These are phyloP conservation scores for Protobothrops flavoviridis DNA, from an alignment of 2,113 vertebrate species.

Conservation along the genomic window DNA sequence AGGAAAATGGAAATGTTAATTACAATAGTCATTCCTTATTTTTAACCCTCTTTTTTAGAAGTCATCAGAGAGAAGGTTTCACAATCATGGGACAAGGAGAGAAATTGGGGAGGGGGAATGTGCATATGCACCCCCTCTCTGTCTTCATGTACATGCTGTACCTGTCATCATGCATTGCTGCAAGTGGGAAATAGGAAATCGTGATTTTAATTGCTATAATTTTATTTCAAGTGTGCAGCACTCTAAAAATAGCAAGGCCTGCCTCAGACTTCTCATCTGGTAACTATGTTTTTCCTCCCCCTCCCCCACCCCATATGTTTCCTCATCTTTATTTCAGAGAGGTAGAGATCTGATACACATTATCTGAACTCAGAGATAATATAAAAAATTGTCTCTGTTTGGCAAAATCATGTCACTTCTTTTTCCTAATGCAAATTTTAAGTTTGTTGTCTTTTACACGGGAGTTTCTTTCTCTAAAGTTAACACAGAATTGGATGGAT, in stretches of 20 bases:
- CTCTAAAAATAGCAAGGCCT: conserved; percentile 5
- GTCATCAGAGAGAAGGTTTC: neutral
- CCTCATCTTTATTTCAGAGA: neutral
- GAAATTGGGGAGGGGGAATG: neutral
- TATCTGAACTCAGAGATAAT: neutral
- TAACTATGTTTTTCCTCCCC: neutral
- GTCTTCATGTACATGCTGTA: neutral
- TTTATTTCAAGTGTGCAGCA: neutral
- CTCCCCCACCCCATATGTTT: neutral
- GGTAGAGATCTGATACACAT: neutral
- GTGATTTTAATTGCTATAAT: conserved; percentile 25
- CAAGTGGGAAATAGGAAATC: neutral
- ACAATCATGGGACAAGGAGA: too few species aligned
- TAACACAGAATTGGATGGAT: neutral
- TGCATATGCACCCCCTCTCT: too few species aligned
- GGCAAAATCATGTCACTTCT: neutral
- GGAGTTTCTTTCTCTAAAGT: neutral
- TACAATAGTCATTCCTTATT: neutral
- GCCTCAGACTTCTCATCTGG: neutral
- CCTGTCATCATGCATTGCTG: neutral
- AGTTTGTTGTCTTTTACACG: neutral
- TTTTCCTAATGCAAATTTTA: neutral
- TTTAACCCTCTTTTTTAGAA: neutral
- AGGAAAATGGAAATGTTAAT: neutral
- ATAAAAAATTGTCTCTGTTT: neutral